phyloP scores from a whole-genome alignment of 2,113 vertebrate genomes.

The Sinocyclocheilus rhinocerous region DNA sequence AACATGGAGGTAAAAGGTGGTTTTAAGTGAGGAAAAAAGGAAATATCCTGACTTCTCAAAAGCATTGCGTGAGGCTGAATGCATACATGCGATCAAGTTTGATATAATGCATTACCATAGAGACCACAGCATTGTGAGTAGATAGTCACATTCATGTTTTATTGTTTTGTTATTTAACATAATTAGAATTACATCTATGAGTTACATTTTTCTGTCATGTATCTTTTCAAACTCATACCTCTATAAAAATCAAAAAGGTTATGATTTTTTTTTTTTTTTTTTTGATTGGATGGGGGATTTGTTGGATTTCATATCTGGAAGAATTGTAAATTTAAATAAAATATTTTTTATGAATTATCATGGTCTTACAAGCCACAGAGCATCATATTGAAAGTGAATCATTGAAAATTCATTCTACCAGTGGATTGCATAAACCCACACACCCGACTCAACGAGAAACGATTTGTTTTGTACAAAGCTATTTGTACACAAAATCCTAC shows the following conservation, averaged over 20 bases:
- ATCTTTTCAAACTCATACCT: constrained; percentile 70
- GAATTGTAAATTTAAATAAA: constrained; percentile 34
- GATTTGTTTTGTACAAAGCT: constrained; percentile 24
- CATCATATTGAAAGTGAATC: constrained; percentile 16
- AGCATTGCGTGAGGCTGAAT: constrained; percentile 55
- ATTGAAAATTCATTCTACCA: background rate
- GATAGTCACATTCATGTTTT: constrained; percentile 64
- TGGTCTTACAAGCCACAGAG: constrained; percentile 25
- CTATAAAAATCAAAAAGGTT: constrained; percentile 60
- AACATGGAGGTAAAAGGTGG: constrained; percentile 4
- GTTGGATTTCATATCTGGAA: constrained; percentile 46
- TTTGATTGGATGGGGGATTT: background rate
- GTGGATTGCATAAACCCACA: background rate
- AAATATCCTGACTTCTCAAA: constrained; percentile 64
- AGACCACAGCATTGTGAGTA: constrained; percentile 78
- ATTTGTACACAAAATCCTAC: background rate
- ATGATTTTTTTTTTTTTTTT: constrained; percentile 44
- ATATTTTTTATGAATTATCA: constrained; percentile 41
- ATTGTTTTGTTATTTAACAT: constrained; percentile 49
- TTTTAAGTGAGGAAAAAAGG: constrained; percentile 48
- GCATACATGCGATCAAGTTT: constrained; percentile 60
- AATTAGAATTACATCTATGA: constrained; percentile 48
- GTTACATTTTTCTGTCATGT: constrained; percentile 55
- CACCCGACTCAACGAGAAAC: background rate
- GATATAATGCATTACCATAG: constrained; percentile 67